A percentile compares a stretch with the other conserved stretches of the same genome.
Conservation (phyloP, 2,113 vertebrate species). For the Mesocricetus auratus region DNA sequence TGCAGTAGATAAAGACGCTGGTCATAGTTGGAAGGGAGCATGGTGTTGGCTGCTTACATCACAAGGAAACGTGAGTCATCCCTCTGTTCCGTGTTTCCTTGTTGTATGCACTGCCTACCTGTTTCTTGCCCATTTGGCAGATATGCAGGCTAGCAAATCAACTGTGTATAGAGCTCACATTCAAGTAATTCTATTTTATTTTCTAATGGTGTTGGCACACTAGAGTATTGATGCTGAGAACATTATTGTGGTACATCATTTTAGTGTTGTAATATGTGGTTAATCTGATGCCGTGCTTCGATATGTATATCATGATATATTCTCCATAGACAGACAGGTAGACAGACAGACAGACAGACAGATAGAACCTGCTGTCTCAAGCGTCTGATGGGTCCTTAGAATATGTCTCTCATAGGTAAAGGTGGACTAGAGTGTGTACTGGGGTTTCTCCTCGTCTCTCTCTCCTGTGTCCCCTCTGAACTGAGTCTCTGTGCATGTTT, state of each 20-base stretch:
- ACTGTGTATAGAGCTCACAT: not conserved
- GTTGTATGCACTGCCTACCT: too few relatives aligned
- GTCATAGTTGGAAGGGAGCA: not conserved
- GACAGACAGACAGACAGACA: not conserved
- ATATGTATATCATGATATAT: not conserved
- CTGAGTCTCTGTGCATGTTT: not conserved
- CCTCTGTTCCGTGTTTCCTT: not conserved
- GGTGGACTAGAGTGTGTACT: too few relatives aligned
- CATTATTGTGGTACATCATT: not conserved
- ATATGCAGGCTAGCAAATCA: not conserved
- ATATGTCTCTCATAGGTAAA: not conserved
- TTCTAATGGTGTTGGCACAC: not conserved
- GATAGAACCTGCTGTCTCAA: not conserved
- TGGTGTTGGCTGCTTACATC: not conserved
- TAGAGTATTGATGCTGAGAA: not conserved
- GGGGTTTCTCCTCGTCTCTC: not conserved
- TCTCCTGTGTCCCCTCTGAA: not conserved
- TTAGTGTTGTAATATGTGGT: not conserved
- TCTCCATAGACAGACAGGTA: not conserved
- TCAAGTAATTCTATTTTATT: not conserved
- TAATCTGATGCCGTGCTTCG: not conserved
- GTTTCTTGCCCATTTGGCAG: too few relatives aligned
- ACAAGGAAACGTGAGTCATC: not conserved
- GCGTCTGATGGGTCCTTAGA: not conserved
- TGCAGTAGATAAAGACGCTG: not conserved